Evolutionary conservation across 2,888 invertebrate species (phyloP).

Genomic region (Callyntrura guangdongensis): DNA sequence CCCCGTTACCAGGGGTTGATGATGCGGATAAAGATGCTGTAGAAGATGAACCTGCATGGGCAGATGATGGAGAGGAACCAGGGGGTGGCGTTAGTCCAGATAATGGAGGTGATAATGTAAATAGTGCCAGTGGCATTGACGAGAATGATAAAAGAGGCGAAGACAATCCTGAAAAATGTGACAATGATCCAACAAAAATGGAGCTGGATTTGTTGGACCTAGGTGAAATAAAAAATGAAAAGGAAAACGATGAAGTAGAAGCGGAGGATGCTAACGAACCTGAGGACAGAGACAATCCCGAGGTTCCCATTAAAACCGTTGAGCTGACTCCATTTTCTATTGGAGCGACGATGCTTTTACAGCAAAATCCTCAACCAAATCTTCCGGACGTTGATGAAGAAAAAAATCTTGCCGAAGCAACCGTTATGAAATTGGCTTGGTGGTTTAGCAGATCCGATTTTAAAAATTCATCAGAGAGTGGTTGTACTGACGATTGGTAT

Average conservation of each 20-base stretch:
- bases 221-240: not conserved
- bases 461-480: conserved; percentile 45
- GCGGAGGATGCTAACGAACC: not conserved
- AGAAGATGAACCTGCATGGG: conserved; percentile 1
- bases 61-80: conserved; percentile 25
- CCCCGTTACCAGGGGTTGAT: too few species aligned
- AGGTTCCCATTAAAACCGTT: conserved; percentile 66
- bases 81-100: conserved; percentile 27
- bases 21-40: not conserved
- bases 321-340: conserved; percentile 66
- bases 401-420: conserved; percentile 46
- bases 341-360: conserved; percentile 33
- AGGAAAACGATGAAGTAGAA: not conserved
- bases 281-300: conserved; percentile 17
- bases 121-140: not conserved
- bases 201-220: too few species aligned
- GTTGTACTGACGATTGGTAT: conserved; percentile 46
- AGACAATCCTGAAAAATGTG: too few species aligned
- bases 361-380: not conserved
- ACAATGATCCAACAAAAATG: too few species aligned
- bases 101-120: not conserved
- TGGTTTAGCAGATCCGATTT: conserved; percentile 76
- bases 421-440: conserved; percentile 78
- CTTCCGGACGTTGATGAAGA: conserved; percentile 58
- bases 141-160: not conserved